A percentile compares a stretch with the other conserved stretches of the same genome.
Evolutionary conservation across 2,888 invertebrate genomes (phyloP).

Genomic region (Limenitis camilla): DNA sequence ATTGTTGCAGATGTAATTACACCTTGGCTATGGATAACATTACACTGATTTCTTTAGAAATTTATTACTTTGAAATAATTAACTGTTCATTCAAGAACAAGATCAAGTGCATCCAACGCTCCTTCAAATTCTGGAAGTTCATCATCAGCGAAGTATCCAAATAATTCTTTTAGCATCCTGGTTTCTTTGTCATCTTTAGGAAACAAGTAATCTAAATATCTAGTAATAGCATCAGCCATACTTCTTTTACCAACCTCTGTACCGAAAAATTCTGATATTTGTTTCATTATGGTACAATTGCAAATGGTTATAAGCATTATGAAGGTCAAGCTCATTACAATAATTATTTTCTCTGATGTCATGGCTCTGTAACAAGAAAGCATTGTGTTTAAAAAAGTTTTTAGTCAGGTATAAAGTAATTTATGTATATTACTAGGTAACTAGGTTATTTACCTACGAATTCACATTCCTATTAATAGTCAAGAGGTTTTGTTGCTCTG

Average conservation of each 20-base stretch:
- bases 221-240: constrained; percentile 45
- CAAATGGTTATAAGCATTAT: constrained; percentile 27
- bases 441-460: too few species aligned
- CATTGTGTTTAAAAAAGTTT: neutral
- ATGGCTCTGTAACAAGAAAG: constrained; percentile 35
- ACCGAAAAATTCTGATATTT: constrained; percentile 28
- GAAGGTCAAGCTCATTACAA: constrained; percentile 26
- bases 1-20: constrained; percentile 4
- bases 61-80: constrained; percentile 1
- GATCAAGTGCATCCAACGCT: constrained; percentile 31
- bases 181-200: constrained; percentile 57
- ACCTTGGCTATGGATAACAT: neutral
- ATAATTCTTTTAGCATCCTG: constrained; percentile 49
- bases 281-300: constrained; percentile 30
- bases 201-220: constrained; percentile 48
- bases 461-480: too few species aligned
- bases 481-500: too few species aligned
- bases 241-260: constrained; percentile 34
- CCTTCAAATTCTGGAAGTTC: constrained; percentile 28
- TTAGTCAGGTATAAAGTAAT: neutral
- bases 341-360: constrained; percentile 24
- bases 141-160: constrained; percentile 44
- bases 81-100: constrained; percentile 26
- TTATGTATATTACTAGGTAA: too few species aligned
- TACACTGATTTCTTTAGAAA: constrained; percentile 21